Conservation (phyloP, 2,888 invertebrate species). For the Liposcelis brunnea region DNA sequence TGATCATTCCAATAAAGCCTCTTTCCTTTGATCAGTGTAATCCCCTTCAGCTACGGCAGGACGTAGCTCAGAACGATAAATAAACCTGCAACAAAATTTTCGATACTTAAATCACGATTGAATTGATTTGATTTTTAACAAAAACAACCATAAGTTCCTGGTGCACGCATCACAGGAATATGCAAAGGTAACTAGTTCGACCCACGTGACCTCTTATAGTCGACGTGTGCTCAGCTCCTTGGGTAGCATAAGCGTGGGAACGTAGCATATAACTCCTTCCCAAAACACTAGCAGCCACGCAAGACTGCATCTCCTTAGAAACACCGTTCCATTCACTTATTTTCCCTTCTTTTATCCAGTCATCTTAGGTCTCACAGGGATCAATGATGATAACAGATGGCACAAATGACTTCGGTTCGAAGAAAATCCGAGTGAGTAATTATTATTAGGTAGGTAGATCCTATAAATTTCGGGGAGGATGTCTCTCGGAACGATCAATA, state of each 20-base stretch:
- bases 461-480: too few species aligned
- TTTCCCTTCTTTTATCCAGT: background rate
- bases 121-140: too few species aligned
- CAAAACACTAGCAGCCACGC: slow-evolving; percentile 4
- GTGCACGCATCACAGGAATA: background rate
- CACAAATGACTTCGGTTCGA: slow-evolving; percentile 6
- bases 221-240: slow-evolving; percentile 9
- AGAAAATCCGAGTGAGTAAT: slow-evolving; percentile 7
- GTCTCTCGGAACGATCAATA: too few species aligned
- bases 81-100: too few species aligned
- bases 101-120: too few species aligned
- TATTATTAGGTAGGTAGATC: background rate
- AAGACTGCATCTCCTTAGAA: background rate
- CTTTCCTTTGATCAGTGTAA: too few species aligned
- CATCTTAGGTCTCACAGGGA: background rate
- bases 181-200: background rate
- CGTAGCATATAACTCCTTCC: slow-evolving; percentile 6
- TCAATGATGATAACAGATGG: slow-evolving; percentile 7
- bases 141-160: too few species aligned
- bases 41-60: too few species aligned
- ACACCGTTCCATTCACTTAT: background rate
- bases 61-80: too few species aligned
- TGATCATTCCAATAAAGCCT: too few species aligned
- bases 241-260: slow-evolving; percentile 9
- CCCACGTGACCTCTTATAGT: slow-evolving; percentile 7